Evolutionary conservation across 2,888 invertebrate species (phyloP).

Genomic region (Clostera curtula): DNA sequence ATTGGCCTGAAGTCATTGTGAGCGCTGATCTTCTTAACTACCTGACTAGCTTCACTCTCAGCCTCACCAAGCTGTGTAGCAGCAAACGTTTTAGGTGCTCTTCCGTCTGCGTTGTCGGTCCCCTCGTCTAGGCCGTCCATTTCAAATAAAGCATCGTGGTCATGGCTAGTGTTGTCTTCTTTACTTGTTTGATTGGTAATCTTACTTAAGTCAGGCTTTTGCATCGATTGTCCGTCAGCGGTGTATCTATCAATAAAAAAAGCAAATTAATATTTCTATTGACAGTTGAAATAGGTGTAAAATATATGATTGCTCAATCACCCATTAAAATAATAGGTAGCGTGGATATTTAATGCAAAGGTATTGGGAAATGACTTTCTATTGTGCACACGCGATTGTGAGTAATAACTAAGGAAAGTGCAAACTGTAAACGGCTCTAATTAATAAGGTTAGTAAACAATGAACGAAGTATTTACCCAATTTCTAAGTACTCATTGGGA

Average conservation of each 20-base stretch:
- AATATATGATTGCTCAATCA: slow-evolving; percentile 17
- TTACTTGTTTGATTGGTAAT: slow-evolving; percentile 57
- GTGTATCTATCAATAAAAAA: slow-evolving; percentile 66
- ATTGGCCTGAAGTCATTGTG: slow-evolving; percentile 79
- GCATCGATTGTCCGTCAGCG: slow-evolving; percentile 71
- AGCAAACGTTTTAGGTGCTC: slow-evolving; percentile 69
- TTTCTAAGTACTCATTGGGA: too few species aligned
- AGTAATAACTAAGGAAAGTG: too few species aligned
- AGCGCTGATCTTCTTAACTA: slow-evolving; percentile 77
- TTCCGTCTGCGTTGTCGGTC: slow-evolving; percentile 66
- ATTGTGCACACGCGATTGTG: slow-evolving; percentile 33
- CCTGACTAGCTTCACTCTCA: slow-evolving; percentile 66
- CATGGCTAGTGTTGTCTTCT: slow-evolving; percentile 44
- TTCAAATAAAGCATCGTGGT: slow-evolving; percentile 79
- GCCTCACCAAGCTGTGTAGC: slow-evolving; percentile 67
- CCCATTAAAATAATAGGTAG: slow-evolving; percentile 20
- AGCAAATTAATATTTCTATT: slow-evolving; percentile 6
- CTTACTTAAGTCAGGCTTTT: slow-evolving; percentile 73
- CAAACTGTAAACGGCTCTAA: too few species aligned
- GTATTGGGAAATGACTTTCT: slow-evolving; percentile 30
- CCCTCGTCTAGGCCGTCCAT: slow-evolving; percentile 78
- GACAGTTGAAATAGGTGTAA: slow-evolving; percentile 10
- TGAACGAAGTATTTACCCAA: too few species aligned
- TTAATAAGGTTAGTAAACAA: too few species aligned
- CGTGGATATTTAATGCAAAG: slow-evolving; percentile 23